Evolutionary conservation across 2,113 vertebrate species (phyloP).

Genomic region (Glaucomys volans): DNA sequence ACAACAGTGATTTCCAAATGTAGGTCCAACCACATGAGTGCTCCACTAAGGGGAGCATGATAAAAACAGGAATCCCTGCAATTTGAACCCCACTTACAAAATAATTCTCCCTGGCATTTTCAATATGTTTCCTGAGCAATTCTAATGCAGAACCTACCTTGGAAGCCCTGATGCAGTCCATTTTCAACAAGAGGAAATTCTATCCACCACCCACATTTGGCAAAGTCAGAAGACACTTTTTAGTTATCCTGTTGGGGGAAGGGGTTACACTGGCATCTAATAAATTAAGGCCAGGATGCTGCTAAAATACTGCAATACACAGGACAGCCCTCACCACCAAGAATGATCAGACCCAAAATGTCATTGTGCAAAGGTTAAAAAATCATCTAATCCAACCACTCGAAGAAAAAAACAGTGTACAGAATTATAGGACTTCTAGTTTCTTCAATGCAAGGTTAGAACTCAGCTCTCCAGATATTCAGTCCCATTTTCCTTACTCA

Average conservation of each 20-base stretch:
- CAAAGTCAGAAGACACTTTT: background rate
- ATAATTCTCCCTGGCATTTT: background rate
- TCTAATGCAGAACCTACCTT: background rate
- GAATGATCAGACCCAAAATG: background rate
- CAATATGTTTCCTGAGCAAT: background rate
- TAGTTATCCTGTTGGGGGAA: background rate
- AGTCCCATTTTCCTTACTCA: background rate
- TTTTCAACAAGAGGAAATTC: background rate
- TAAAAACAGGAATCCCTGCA: background rate
- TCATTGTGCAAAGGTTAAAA: background rate
- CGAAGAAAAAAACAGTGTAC: background rate
- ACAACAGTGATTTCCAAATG: background rate
- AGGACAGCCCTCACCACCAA: background rate
- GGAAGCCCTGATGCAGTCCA: background rate
- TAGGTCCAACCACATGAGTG: background rate
- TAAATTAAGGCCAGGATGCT: background rate
- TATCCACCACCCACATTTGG: background rate
- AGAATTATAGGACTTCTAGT: background rate
- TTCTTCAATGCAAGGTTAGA: background rate
- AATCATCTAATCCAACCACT: background rate
- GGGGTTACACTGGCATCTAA: background rate
- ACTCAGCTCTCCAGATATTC: background rate
- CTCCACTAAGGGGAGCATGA: background rate
- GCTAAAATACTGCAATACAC: background rate
- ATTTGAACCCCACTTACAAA: background rate